Conservation (phyloP, 2,797 vertebrate genomes). For the Acipenser ruthenus region DNA sequence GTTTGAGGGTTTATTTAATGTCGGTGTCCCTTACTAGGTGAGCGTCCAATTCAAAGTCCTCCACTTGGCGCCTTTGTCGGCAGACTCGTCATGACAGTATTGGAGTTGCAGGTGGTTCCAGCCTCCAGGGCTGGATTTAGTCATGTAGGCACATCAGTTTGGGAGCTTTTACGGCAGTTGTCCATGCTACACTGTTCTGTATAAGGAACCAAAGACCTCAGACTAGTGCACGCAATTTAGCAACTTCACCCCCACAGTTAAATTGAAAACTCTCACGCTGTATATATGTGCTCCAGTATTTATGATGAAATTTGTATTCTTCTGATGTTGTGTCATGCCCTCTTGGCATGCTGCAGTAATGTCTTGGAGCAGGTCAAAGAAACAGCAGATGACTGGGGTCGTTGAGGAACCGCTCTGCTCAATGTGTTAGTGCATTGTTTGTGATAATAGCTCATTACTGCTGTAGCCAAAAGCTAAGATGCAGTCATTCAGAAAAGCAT, state of each 20-base stretch:
- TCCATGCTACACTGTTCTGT: too few species aligned
- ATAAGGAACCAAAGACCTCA: too few species aligned
- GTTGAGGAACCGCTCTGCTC: not conserved
- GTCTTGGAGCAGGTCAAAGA: slow-evolving; percentile 4
- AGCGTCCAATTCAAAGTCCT: too few species aligned
- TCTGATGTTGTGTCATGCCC: not conserved
- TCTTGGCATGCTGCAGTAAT: not conserved
- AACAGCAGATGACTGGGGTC: slow-evolving; percentile 2
- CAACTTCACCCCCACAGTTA: not conserved
- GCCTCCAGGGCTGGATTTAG: too few species aligned
- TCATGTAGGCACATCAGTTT: too few species aligned
- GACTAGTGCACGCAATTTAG: not conserved
- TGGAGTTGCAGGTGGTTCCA: too few species aligned
- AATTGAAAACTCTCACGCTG: not conserved
- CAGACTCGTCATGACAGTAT: too few species aligned
- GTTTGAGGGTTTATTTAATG: not conserved
- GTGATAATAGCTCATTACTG: slow-evolving; percentile 6
- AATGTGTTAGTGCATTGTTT: slow-evolving; percentile 6
- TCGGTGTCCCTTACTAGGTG: too few species aligned
- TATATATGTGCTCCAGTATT: not conserved
- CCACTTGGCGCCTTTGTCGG: too few species aligned
- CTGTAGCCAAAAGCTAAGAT: slow-evolving; percentile 1
- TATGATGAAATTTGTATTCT: not conserved
- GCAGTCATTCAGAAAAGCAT: not conserved
- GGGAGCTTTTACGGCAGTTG: too few species aligned